phyloP scores from a whole-genome alignment of 1,140 invertebrate species.

The Drosophila arawakana region DNA sequence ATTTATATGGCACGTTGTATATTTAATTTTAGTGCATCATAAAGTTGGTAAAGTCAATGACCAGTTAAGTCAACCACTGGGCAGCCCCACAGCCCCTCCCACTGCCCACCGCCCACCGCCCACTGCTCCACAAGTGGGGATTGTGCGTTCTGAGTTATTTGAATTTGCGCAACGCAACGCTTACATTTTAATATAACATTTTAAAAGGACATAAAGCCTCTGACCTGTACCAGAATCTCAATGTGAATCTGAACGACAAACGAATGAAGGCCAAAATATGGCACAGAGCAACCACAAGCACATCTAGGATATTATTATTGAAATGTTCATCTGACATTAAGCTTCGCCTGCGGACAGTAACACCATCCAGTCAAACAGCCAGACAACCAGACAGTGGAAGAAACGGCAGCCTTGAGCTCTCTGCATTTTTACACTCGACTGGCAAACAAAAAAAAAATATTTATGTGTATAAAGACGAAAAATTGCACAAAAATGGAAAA shows the following conservation, averaged over 20 bases:
- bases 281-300: constrained; percentile 7
- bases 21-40: constrained; percentile 76
- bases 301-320: constrained; percentile 58
- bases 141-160: constrained; percentile 40
- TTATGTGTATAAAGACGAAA: constrained; percentile 1
- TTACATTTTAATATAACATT: constrained; percentile 71
- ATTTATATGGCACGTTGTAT: constrained; percentile 58
- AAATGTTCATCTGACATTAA: constrained; percentile 58
- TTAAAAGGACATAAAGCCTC: constrained; percentile 58
- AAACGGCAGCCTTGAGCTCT: constrained; percentile 50
- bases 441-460: constrained; percentile 33
- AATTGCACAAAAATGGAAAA: constrained; percentile 6
- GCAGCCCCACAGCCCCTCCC: background rate
- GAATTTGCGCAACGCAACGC: constrained; percentile 45
- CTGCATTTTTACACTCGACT: constrained; percentile 56
- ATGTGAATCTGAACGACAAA: too few relatives aligned
- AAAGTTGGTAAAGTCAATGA: constrained; percentile 79
- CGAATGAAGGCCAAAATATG: constrained; percentile 43
- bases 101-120: too few relatives aligned
- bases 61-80: constrained; percentile 76
- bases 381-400: constrained; percentile 37
- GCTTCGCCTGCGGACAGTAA: constrained; percentile 46
- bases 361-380: constrained; percentile 5
- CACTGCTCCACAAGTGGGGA: too few relatives aligned
- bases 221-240: constrained; percentile 7